Base-by-base conservation (phyloP, 2,888 invertebrate genomes). In the Magallana nippona region DNA sequence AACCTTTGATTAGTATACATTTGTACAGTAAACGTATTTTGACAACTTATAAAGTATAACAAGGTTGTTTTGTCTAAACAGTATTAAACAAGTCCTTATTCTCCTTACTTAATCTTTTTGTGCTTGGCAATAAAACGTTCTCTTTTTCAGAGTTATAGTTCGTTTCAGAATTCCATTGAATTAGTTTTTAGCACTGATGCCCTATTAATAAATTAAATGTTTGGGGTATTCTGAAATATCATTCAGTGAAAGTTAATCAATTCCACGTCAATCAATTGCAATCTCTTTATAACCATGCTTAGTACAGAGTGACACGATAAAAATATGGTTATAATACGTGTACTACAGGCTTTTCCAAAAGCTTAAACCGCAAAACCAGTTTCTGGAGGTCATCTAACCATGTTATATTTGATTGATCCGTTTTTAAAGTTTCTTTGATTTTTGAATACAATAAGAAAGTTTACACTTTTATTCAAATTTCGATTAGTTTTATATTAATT, bases 61-160 rank as follows among this genome's bases (percentile, higher is more conserved):
- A 2, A 13, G 22, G 2, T 15, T 15, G 32, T 71, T 71, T 71
- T 10, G 13, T 27, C 15, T 2, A 71, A 71, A 71, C 27, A 71
- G 22, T 71, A 27, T 27, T 27, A 27, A 5, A 27, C 2, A 71
- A 71, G 71, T 71, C 71, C 32, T 15, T 71, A 71, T 71, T 71
- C 71, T 71, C 71, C 71, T 15, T 17, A 71, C 71, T 27, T 15
- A 32, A 8, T 22, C 32, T 27, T 27, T 71, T 22, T 15, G 32
- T 71, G 71, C 32, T 71, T 71, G 71, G 32, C 71, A 71, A 71
- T 27, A 15, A 13, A 22, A 22, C 22, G 13, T 71, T 11, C 15
- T 71, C 71, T 71, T 71, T 27, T 71, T 3, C 71, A 71, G 71
- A 71, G 27, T 71, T 71, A 71, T 71, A 71, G 71, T 22, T 27